Conservation (phyloP, 1,140 invertebrate species). For the Drosophila obscura region DNA sequence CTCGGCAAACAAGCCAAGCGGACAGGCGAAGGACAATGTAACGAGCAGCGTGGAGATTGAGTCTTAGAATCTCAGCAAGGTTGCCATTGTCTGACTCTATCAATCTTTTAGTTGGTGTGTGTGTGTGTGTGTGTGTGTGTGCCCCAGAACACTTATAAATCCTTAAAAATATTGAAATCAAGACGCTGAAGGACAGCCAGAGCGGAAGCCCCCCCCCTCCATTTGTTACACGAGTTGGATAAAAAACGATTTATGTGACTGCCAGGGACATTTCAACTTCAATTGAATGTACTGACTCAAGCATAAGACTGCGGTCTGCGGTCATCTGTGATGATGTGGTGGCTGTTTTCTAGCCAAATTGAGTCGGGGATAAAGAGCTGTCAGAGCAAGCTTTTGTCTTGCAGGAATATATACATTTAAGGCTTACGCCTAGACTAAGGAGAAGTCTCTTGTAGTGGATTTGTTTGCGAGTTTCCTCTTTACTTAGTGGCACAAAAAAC, state of each 20-base stretch:
- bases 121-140: not conserved
- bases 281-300: constrained; percentile 22
- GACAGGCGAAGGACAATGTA: constrained; percentile 43
- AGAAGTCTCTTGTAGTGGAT: constrained; percentile 12
- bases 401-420: constrained; percentile 9
- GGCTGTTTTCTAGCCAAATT: constrained; percentile 28
- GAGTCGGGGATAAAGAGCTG: not conserved
- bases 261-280: constrained; percentile 60
- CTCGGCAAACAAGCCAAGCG: constrained; percentile 45
- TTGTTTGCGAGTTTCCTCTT: constrained; percentile 9
- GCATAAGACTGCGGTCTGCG: constrained; percentile 5
- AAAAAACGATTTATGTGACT: constrained; percentile 55
- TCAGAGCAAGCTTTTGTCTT: constrained; percentile 1
- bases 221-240: constrained; percentile 12
- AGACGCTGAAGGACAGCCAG: constrained; percentile 36
- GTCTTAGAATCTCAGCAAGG: constrained; percentile 17
- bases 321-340: constrained; percentile 15
- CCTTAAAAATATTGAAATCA: constrained; percentile 62
- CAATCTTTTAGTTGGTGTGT: too few species aligned
- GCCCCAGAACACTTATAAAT: constrained; percentile 36
- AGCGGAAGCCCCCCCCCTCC: not conserved
- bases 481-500: constrained; percentile 5
- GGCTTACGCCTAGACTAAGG: constrained; percentile 13
- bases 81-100: constrained; percentile 17
- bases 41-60: constrained; percentile 25